Conservation (phyloP, 2,888 invertebrate species). For the Rhopalosiphum nymphaeae region DNA sequence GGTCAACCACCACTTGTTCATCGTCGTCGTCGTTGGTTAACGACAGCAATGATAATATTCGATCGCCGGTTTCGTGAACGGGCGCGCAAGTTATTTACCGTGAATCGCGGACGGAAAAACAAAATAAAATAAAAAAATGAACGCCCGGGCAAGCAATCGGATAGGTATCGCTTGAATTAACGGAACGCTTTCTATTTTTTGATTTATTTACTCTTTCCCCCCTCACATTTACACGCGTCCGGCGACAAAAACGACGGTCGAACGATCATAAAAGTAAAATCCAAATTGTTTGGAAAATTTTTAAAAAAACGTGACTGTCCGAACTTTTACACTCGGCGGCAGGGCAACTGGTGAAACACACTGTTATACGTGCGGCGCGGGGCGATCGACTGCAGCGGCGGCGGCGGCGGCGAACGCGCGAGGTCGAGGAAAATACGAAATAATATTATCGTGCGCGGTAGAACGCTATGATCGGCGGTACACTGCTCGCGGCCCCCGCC, state of each 20-base stretch:
- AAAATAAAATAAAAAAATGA: neutral
- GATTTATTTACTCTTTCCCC: constrained; percentile 5
- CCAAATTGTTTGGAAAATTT: neutral
- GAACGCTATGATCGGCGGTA: constrained; percentile 8
- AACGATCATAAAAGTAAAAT: neutral
- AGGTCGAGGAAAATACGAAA: constrained; percentile 57
- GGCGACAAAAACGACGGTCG: neutral
- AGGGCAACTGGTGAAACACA: neutral
- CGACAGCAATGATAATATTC: neutral
- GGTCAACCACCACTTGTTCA: constrained; percentile 55
- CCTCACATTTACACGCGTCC: neutral
- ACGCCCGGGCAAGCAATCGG: neutral
- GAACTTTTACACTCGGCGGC: constrained; percentile 35
- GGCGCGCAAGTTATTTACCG: neutral
- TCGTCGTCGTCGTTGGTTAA: constrained; percentile 11
- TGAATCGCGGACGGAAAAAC: neutral
- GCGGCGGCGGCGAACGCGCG: constrained; percentile 30
- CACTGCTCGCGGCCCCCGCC: constrained; percentile 23
- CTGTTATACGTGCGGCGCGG: neutral
- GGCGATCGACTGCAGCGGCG: constrained; percentile 55
- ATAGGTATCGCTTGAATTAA: neutral
- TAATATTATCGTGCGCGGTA: constrained; percentile 12
- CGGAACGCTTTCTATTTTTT: neutral
- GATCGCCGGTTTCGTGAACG: neutral
- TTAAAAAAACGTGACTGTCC: neutral